Percentiles rank a stretch among this genome's conserved stretches.
phyloP scores from a whole-genome alignment of 2,113 vertebrate genomes.

The Peromyscus polionotus region DNA sequence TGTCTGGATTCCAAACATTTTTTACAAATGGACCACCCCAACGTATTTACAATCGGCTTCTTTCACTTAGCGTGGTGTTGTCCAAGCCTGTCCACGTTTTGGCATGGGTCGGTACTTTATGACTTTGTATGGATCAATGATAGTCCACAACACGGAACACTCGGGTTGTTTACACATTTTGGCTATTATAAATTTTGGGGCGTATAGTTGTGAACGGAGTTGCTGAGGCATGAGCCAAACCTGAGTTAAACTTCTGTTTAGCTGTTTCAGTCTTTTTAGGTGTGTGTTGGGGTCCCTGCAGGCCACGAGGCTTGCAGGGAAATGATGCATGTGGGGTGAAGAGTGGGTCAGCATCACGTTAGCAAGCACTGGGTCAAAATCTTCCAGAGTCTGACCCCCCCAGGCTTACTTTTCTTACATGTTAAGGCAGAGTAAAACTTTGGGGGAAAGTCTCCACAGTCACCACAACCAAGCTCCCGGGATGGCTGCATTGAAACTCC shows the following conservation, averaged over 20 bases:
- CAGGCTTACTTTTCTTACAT: neutral
- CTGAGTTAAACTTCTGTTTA: neutral
- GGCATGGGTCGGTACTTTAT: neutral
- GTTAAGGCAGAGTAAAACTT: neutral
- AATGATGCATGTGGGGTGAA: neutral
- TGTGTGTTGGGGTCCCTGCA: neutral
- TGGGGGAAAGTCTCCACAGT: neutral
- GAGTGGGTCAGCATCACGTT: neutral
- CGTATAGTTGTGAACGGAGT: neutral
- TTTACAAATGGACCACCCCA: too few species aligned
- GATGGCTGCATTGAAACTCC: neutral
- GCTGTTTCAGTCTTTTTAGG: neutral
- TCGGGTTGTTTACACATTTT: neutral
- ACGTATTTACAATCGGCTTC: accelerated
- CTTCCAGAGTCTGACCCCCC: neutral
- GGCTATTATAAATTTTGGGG: neutral
- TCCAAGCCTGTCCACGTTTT: accelerated
- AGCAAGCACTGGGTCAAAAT: neutral
- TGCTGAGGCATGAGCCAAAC: neutral
- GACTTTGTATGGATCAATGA: neutral
- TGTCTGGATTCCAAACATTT: neutral
- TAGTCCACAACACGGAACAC: too few species aligned
- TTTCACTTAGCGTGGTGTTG: neutral
- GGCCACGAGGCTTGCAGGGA: neutral
- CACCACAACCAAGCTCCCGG: neutral